Evolutionary conservation across 2,888 invertebrate species (phyloP).

Genomic region (Zootermopsis nevadensis): DNA sequence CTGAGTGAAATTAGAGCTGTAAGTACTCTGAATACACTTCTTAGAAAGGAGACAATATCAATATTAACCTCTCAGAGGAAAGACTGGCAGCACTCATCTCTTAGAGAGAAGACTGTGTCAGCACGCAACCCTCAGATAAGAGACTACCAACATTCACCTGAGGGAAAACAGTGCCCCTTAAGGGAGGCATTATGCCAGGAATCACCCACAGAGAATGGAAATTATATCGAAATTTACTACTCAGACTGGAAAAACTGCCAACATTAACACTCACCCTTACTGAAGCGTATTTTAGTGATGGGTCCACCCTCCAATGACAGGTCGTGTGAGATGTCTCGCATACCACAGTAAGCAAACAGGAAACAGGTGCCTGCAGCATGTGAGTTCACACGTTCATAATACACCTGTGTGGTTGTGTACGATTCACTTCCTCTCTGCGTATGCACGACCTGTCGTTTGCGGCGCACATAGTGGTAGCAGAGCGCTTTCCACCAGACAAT

Average conservation of each 20-base stretch:
- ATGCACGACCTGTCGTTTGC: slow-evolving; percentile 80
- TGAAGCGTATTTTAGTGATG: slow-evolving; percentile 81
- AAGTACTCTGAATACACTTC: too few relatives aligned
- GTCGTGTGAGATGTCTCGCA: slow-evolving; percentile 79
- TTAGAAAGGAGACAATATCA: too few relatives aligned
- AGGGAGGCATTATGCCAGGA: too few relatives aligned
- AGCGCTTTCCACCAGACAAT: slow-evolving; percentile 90
- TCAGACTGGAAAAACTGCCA: too few relatives aligned
- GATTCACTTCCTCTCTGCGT: slow-evolving; percentile 85
- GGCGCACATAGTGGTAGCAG: slow-evolving; percentile 84
- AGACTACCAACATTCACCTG: too few relatives aligned
- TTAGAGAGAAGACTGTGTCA: too few relatives aligned
- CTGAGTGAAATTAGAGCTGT: slow-evolving; percentile 55
- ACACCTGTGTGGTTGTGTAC: slow-evolving; percentile 84
- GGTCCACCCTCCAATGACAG: slow-evolving; percentile 76
- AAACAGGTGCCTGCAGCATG: slow-evolving; percentile 83
- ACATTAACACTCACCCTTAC: slow-evolving; percentile 67
- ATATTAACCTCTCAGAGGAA: too few relatives aligned
- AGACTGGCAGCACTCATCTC: too few relatives aligned
- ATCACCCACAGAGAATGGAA: too few relatives aligned
- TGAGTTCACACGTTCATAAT: slow-evolving; percentile 84
- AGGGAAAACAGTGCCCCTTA: too few relatives aligned
- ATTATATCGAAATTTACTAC: too few relatives aligned
- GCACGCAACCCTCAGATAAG: too few relatives aligned
- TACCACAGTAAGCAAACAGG: slow-evolving; percentile 80